Conservation (phyloP, 2,888 invertebrate species). For the Chaetoderma sp. region DNA sequence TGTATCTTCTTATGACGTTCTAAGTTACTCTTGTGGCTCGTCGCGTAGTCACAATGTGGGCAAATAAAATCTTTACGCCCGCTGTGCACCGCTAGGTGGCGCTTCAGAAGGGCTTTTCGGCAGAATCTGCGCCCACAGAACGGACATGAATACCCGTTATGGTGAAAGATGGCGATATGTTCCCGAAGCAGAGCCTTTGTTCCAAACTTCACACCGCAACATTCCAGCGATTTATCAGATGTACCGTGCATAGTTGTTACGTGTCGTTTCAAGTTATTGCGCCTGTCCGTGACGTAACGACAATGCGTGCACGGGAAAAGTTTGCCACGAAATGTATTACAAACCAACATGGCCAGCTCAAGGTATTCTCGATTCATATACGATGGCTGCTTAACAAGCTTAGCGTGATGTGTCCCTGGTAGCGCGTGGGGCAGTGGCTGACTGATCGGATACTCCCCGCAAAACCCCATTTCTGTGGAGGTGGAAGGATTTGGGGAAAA, state of each 20-base stretch:
- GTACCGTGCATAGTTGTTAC: conserved; percentile 70
- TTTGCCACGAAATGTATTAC: conserved; percentile 61
- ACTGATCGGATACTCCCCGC: too few species aligned
- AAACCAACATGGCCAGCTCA: conserved; percentile 62
- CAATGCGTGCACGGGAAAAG: conserved; percentile 65
- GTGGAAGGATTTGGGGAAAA: too few species aligned
- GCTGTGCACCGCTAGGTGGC: conserved; percentile 71
- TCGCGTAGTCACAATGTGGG: conserved; percentile 69
- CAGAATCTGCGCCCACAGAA: conserved; percentile 70
- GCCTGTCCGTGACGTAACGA: conserved; percentile 67
- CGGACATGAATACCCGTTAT: conserved; percentile 69
- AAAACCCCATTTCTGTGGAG: too few species aligned
- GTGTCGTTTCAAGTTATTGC: conserved; percentile 70
- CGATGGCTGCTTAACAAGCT: conserved; percentile 36
- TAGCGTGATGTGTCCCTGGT: too few species aligned
- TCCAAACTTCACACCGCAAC: conserved; percentile 68
- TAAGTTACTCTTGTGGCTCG: conserved; percentile 71
- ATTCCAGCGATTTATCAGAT: conserved; percentile 65
- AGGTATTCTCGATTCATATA: conserved; percentile 58
- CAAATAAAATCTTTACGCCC: conserved; percentile 71
- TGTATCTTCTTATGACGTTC: conserved; percentile 69
- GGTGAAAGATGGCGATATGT: conserved; percentile 69
- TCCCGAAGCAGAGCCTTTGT: conserved; percentile 70
- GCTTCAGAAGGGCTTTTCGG: conserved; percentile 70
- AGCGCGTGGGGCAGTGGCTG: too few species aligned